These are phyloP conservation scores for Phocides pigmalion DNA, from an alignment of 1,140 invertebrate species.

Conservation along the genomic window DNA sequence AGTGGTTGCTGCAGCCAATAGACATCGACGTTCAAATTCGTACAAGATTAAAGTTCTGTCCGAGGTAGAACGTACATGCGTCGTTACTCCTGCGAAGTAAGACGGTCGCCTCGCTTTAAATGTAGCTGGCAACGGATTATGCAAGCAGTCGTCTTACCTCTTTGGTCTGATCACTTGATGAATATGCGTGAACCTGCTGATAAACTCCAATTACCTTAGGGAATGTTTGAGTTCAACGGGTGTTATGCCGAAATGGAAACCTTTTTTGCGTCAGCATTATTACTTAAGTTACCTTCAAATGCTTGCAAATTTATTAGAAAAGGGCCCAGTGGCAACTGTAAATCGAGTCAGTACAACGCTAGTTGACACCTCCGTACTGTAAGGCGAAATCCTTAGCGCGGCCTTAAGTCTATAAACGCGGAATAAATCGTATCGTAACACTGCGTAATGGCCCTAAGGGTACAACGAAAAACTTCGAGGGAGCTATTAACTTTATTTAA, in stretches of 20 bases:
- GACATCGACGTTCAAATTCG: too few species aligned
- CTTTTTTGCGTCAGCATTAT: neutral
- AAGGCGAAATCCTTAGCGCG: constrained; percentile 51
- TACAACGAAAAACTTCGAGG: constrained; percentile 73
- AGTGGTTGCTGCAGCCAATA: too few species aligned
- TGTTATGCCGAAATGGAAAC: neutral
- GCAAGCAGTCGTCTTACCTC: too few species aligned
- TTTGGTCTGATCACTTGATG: too few species aligned
- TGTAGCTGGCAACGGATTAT: too few species aligned
- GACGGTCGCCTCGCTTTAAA: too few species aligned
- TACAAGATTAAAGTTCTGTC: too few species aligned
- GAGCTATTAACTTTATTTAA: constrained; percentile 74
- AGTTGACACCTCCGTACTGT: constrained; percentile 61
- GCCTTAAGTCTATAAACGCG: constrained; percentile 67
- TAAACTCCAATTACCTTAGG: neutral
- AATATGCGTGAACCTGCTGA: too few species aligned
- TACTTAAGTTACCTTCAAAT: neutral
- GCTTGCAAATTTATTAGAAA: constrained; percentile 17
- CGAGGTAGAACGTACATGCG: too few species aligned
- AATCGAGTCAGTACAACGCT: constrained; percentile 56
- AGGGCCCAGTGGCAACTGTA: constrained; percentile 46
- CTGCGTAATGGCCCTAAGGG: constrained; percentile 68
- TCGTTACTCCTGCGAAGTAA: too few species aligned
- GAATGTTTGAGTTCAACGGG: constrained; percentile 34
- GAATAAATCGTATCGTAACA: constrained; percentile 73